Conservation (phyloP, 2,113 vertebrate species). For the Pachypanchax playfairii region DNA sequence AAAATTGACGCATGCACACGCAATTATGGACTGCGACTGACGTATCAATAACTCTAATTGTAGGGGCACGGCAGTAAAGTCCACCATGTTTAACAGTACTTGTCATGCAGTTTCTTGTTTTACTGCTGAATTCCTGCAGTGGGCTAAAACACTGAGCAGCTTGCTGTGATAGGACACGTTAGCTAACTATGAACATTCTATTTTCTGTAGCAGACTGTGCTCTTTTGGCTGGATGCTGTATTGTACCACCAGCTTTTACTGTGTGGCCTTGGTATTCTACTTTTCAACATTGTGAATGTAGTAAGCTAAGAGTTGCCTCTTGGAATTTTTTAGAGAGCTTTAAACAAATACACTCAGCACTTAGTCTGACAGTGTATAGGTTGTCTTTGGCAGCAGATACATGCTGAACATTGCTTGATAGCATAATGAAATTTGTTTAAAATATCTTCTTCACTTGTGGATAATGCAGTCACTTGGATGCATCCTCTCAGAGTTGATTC, state of each 20-base stretch:
- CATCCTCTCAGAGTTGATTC: no score
- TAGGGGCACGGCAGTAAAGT: no score
- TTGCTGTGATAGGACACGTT: background rate
- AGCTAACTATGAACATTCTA: background rate
- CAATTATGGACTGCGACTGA: no score
- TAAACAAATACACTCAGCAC: slow-evolving; percentile 1
- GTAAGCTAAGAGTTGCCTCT: background rate
- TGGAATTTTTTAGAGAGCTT: background rate
- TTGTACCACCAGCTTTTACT: background rate
- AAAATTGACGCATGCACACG: no score
- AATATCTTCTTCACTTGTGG: background rate
- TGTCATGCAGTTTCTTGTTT: background rate
- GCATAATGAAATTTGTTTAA: background rate
- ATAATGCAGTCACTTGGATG: no score
- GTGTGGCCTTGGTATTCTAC: background rate
- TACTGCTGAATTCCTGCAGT: background rate
- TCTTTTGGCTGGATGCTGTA: slow-evolving; percentile 6
- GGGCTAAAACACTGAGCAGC: background rate
- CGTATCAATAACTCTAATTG: no score
- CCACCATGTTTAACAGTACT: no score
- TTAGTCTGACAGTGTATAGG: background rate
- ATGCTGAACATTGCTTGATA: background rate
- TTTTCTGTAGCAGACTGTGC: background rate
- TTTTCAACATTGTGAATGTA: background rate
- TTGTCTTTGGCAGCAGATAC: background rate